A percentile compares a stretch with the other conserved stretches of the same genome.
phyloP scores from a whole-genome alignment of 2,888 invertebrate species.

The Ichneumon xanthorius region DNA sequence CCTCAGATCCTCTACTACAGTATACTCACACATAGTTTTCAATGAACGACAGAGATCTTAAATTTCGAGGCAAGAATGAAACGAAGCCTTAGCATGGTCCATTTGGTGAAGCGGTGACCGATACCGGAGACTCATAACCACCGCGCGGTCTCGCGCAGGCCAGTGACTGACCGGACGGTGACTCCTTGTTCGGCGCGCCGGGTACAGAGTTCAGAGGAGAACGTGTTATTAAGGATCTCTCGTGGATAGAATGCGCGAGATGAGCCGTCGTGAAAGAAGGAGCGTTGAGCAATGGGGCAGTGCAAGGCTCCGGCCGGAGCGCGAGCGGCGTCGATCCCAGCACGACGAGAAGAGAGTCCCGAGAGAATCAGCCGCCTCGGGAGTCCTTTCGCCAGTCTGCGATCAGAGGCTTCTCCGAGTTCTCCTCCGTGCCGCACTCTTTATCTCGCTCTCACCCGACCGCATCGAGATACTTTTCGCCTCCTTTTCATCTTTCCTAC shows the following conservation, averaged over 20 bases:
- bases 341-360: conserved; percentile 46
- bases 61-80: not conserved
- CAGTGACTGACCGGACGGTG: conserved; percentile 67
- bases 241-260: conserved; percentile 67
- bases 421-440: not conserved
- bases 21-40: not conserved
- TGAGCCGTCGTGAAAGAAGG: conserved; percentile 54
- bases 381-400: conserved; percentile 42
- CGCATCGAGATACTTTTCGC: conserved; percentile 17
- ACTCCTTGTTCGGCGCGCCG: conserved; percentile 63
- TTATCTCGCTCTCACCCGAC: conserved; percentile 27
- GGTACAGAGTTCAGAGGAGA: conserved; percentile 77
- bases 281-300: conserved; percentile 69
- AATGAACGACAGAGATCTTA: not conserved
- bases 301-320: conserved; percentile 22
- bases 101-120: not conserved
- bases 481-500: conserved; percentile 23
- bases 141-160: conserved; percentile 10
- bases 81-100: not conserved
- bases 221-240: conserved; percentile 79
- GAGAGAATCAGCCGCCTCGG: conserved; percentile 50
- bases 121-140: not conserved
- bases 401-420: conserved; percentile 28
- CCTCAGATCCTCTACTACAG: too few relatives aligned
- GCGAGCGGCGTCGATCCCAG: conserved; percentile 39